Conservation (phyloP, 2,888 invertebrate genomes). For the Nomada fucata region DNA sequence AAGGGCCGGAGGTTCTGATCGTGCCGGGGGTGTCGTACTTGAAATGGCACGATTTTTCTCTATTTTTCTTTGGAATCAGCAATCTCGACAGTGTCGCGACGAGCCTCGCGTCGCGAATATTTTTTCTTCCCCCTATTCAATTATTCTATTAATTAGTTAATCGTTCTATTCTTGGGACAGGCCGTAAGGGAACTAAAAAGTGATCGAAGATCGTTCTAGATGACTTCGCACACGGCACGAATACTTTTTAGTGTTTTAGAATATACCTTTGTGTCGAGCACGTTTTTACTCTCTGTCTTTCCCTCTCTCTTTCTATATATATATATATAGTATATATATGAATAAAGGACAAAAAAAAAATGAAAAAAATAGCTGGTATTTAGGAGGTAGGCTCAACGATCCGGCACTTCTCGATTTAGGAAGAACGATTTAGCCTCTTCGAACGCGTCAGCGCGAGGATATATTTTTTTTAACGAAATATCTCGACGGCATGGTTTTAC, state of each 20-base stretch:
- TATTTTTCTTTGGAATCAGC: conserved; percentile 37
- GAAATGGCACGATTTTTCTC: conserved; percentile 5
- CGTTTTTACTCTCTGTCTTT: conserved; percentile 32
- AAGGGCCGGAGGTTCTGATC: conserved; percentile 51
- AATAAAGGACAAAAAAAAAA: conserved; percentile 21
- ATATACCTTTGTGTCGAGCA: neutral
- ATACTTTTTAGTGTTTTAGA: neutral
- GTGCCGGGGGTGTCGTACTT: conserved; percentile 42
- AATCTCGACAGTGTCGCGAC: neutral
- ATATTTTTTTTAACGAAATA: conserved; percentile 54
- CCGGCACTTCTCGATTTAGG: conserved; percentile 50
- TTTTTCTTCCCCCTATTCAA: neutral
- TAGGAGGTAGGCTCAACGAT: conserved; percentile 60
- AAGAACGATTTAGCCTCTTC: conserved; percentile 30
- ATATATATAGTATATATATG: conserved; percentile 1
- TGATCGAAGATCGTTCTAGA: too few relatives aligned
- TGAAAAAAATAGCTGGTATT: conserved; percentile 34
- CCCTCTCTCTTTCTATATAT: conserved; percentile 6
- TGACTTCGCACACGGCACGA: neutral
- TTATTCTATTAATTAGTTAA: conserved; percentile 8
- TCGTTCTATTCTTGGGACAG: conserved; percentile 54
- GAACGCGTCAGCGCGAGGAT: conserved; percentile 43
- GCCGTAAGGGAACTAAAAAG: neutral
- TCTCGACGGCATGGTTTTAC: conserved; percentile 51
- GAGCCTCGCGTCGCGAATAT: conserved; percentile 32